Percentiles rank a stretch among this genome's conserved stretches.
Evolutionary conservation across 2,888 invertebrate genomes (phyloP).

Genomic region (Nymphalis polychloros): DNA sequence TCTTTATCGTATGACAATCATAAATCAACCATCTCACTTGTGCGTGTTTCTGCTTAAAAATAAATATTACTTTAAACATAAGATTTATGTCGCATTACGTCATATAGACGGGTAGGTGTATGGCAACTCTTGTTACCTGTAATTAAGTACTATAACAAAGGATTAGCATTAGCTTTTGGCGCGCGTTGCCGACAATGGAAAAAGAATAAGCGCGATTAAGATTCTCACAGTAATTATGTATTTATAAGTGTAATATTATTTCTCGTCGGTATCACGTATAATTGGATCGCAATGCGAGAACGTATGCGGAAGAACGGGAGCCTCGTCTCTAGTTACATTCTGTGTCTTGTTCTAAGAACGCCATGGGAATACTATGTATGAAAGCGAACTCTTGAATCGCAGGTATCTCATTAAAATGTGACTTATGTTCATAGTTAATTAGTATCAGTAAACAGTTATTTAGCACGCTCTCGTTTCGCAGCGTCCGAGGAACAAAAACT

Average conservation of each 20-base stretch:
- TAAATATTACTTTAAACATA: conserved; percentile 19
- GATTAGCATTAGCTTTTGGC: conserved; percentile 40
- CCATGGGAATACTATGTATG: conserved; percentile 67
- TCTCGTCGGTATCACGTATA: conserved; percentile 74
- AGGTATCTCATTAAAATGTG: conserved; percentile 30
- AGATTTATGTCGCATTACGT: conserved; percentile 34
- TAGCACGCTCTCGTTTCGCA: conserved; percentile 7
- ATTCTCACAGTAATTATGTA: conserved; percentile 74
- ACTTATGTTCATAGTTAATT: conserved; percentile 30
- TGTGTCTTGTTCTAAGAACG: conserved; percentile 75
- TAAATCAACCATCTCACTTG: conserved; percentile 17
- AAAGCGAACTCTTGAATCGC: conserved; percentile 43
- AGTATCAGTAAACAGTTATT: conserved; percentile 21
- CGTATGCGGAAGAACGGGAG: conserved; percentile 77
- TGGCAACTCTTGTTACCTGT: conserved; percentile 23
- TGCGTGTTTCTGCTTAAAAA: conserved; percentile 17
- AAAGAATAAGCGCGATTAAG: conserved; percentile 58
- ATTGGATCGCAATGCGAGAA: conserved; percentile 76
- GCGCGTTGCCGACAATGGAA: conserved; percentile 52
- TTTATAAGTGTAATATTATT: conserved; percentile 67
- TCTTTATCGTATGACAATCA: conserved; percentile 6
- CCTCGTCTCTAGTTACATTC: conserved; percentile 76
- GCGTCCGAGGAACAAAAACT: neutral
- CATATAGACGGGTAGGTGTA: conserved; percentile 10
- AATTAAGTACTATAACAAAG: conserved; percentile 35